Evolutionary conservation across 2,113 vertebrate species (phyloP).

Genomic region (Tylochromis polylepis): DNA sequence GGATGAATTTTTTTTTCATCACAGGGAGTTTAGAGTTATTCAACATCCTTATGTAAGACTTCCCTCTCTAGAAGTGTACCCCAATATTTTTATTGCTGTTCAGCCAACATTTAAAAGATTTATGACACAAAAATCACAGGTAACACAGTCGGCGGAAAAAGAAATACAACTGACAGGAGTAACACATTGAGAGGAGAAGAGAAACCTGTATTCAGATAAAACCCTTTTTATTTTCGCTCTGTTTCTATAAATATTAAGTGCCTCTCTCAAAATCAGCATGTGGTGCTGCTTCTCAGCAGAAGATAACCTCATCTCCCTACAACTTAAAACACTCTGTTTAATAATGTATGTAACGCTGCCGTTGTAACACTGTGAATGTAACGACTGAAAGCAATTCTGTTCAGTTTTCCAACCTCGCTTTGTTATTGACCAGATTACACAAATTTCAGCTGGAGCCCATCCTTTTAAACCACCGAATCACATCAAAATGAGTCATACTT

Average conservation of each 20-base stretch:
- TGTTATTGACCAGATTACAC: background rate
- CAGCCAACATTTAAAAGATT: background rate
- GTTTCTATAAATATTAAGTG: background rate
- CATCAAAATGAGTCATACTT: background rate
- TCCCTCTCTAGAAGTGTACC: background rate
- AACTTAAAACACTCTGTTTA: background rate
- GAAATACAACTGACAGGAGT: background rate
- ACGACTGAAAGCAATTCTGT: background rate
- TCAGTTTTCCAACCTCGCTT: background rate
- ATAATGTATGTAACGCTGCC: background rate
- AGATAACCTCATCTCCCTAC: background rate
- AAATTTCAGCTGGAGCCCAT: background rate
- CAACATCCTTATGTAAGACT: background rate
- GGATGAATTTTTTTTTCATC: background rate
- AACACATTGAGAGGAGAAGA: background rate
- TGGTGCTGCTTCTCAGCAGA: background rate
- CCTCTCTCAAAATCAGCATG: background rate
- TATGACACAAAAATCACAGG: background rate
- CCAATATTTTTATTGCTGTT: fast-evolving
- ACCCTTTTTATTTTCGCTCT: background rate
- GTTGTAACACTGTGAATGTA: background rate
- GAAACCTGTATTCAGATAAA: background rate
- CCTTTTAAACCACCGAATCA: background rate
- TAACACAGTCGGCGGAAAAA: background rate
- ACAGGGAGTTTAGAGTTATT: background rate